Evolutionary conservation across 1,140 invertebrate species (phyloP).

Genomic region (Trichonephila clavipes): DNA sequence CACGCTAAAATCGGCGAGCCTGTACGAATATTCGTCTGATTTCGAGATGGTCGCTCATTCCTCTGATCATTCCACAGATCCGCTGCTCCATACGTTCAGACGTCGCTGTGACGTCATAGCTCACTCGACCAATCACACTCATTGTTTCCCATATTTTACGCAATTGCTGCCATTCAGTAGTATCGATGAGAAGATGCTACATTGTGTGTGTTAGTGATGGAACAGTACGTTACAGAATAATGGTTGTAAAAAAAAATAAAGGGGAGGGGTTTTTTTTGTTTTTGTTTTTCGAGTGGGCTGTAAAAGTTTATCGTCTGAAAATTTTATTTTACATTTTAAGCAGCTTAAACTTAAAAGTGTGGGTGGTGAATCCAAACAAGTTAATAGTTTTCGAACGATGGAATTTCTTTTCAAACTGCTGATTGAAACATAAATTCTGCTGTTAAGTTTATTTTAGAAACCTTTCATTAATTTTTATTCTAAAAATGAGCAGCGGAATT

Average conservation of each 20-base stretch:
- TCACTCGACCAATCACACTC: not conserved
- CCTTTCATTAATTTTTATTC: too few relatives aligned
- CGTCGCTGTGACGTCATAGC: conserved; percentile 40
- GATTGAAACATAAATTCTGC: not conserved
- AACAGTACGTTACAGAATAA: not conserved
- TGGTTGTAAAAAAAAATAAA: not conserved
- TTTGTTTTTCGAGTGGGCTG: not conserved
- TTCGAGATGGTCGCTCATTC: conserved; percentile 20
- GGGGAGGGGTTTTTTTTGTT: not conserved
- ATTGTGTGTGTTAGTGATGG: conserved; percentile 10
- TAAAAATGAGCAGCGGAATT: too few relatives aligned
- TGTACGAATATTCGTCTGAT: not conserved
- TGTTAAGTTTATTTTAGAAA: not conserved
- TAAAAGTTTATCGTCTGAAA: not conserved
- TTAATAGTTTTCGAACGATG: not conserved
- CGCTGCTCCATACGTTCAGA: conserved; percentile 21
- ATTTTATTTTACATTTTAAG: not conserved
- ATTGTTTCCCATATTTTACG: conserved; percentile 64
- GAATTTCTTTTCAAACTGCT: not conserved
- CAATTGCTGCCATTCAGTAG: conserved; percentile 68
- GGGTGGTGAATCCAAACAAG: not conserved
- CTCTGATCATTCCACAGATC: conserved; percentile 11
- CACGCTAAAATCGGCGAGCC: conserved; percentile 39
- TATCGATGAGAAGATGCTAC: conserved; percentile 39
- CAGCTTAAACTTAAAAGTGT: not conserved